A percentile compares a stretch with the other conserved stretches of the same genome.
Evolutionary conservation across 2,888 invertebrate species (phyloP).

Genomic region (Hirtodrosophila confusa): DNA sequence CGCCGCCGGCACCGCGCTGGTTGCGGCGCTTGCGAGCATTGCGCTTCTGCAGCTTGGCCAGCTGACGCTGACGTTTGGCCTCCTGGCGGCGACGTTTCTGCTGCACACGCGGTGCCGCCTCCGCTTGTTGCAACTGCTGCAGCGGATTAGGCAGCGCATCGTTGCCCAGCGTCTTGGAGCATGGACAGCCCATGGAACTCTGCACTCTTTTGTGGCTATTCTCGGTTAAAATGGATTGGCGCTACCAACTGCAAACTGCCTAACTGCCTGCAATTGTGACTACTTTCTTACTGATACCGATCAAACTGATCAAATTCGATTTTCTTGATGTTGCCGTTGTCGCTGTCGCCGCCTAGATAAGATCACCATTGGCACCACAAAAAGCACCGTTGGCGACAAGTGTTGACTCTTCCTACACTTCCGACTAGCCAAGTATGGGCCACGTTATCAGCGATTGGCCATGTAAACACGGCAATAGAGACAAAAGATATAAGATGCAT

Average conservation of each 20-base stretch:
- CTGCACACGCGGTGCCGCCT: conserved; percentile 33
- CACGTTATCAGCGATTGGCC: conserved; percentile 30
- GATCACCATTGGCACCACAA: conserved; percentile 24
- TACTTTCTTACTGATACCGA: conserved; percentile 38
- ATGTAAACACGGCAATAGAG: conserved; percentile 31
- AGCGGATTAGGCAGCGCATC: conserved; percentile 74
- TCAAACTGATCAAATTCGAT: conserved; percentile 36
- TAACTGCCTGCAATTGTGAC: conserved; percentile 5
- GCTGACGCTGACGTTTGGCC: conserved; percentile 74
- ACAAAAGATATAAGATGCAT: neutral
- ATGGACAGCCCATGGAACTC: conserved; percentile 79
- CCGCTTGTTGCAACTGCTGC: conserved; percentile 70
- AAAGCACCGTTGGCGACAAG: neutral
- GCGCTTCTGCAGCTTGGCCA: conserved; percentile 75
- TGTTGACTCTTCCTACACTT: conserved; percentile 50
- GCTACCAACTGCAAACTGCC: neutral
- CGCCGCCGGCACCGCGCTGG: neutral
- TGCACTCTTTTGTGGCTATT: neutral
- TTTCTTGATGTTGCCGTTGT: conserved; percentile 21
- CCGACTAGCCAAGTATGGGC: conserved; percentile 37
- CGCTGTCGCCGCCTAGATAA: conserved; percentile 26
- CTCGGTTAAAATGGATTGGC: neutral
- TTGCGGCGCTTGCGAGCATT: conserved; percentile 70
- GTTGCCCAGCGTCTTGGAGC: conserved; percentile 69
- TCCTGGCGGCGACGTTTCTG: conserved; percentile 62